Evolutionary conservation across 1,140 invertebrate genomes (phyloP).

Genomic region (Pseudomyrmex gracilis): DNA sequence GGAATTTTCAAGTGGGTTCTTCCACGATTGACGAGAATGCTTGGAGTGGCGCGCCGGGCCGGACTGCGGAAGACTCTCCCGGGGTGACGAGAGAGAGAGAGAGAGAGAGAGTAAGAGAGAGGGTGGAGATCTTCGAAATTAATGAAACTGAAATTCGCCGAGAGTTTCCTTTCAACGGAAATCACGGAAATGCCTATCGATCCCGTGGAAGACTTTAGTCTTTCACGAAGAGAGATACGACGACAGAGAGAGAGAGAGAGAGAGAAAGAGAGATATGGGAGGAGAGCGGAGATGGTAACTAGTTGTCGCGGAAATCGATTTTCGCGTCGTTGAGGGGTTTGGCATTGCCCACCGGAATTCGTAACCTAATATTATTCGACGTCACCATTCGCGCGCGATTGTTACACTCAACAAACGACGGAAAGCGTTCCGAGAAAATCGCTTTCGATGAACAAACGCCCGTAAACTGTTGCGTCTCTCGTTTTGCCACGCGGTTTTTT

Average conservation of each 20-base stretch:
- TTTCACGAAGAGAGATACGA: slow-evolving; percentile 55
- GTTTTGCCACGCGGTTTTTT: background rate
- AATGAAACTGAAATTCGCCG: slow-evolving; percentile 75
- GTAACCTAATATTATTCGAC: slow-evolving; percentile 75
- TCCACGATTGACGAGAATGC: slow-evolving; percentile 49
- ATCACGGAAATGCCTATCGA: slow-evolving; percentile 73
- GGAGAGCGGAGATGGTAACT: slow-evolving; percentile 46
- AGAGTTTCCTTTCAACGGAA: slow-evolving; percentile 73
- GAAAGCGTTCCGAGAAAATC: slow-evolving; percentile 26
- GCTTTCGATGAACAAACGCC: background rate
- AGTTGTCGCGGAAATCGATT: slow-evolving; percentile 75
- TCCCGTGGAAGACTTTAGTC: slow-evolving; percentile 67
- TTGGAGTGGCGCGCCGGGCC: slow-evolving; percentile 35
- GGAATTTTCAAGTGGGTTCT: slow-evolving; percentile 70
- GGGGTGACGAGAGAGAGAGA: background rate
- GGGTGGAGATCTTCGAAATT: slow-evolving; percentile 69
- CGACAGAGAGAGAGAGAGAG: background rate
- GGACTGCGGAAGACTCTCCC: slow-evolving; percentile 8
- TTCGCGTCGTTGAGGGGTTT: slow-evolving; percentile 58
- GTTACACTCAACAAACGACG: slow-evolving; percentile 69
- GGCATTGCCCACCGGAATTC: slow-evolving; percentile 72
- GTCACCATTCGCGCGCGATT: slow-evolving; percentile 66
- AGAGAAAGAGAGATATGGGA: background rate
- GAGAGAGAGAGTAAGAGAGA: background rate
- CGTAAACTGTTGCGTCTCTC: slow-evolving; percentile 4